phyloP scores from a whole-genome alignment of 2,888 invertebrate genomes.

The Synanthedon myopaeformis region DNA sequence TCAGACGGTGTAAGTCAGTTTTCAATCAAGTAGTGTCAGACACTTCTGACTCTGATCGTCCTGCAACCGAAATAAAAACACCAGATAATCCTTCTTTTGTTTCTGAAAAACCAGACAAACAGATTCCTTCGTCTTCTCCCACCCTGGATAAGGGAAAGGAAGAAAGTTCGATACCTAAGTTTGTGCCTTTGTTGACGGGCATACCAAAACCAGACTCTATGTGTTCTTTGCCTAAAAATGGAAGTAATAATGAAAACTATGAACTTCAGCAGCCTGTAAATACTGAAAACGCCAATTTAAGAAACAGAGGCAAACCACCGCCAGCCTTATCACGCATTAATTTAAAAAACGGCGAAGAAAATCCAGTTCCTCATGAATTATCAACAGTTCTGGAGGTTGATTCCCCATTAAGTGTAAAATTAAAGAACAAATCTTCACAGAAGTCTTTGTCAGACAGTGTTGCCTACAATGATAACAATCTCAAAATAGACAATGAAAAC shows the following conservation, averaged over 20 bases:
- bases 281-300: slow-evolving; percentile 11
- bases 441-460: slow-evolving; percentile 13
- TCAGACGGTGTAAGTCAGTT: slow-evolving; percentile 53
- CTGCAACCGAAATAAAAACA: slow-evolving; percentile 22
- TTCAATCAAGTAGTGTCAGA: slow-evolving; percentile 51
- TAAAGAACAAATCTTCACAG: slow-evolving; percentile 26
- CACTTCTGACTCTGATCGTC: slow-evolving; percentile 41
- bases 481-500: slow-evolving; percentile 7
- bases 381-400: slow-evolving; percentile 78
- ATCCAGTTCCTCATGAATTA: slow-evolving; percentile 69
- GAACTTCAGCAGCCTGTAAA: slow-evolving; percentile 1
- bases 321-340: slow-evolving; percentile 48
- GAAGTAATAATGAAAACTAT: slow-evolving; percentile 12
- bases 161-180: slow-evolving; percentile 10
- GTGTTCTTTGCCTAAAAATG: slow-evolving; percentile 8
- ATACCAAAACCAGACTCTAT: slow-evolving; percentile 41
- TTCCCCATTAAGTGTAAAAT: slow-evolving; percentile 71
- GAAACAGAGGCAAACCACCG: slow-evolving; percentile 43
- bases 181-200: slow-evolving; percentile 32
- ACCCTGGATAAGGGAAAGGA: slow-evolving; percentile 6
- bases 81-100: background rate
- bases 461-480: slow-evolving; percentile 14
- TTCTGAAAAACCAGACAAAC: slow-evolving; percentile 4
- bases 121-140: slow-evolving; percentile 10
- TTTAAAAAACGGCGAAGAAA: slow-evolving; percentile 40